phyloP scores from a whole-genome alignment of 2,888 invertebrate genomes.

The Lasioglossum oenotherae region DNA sequence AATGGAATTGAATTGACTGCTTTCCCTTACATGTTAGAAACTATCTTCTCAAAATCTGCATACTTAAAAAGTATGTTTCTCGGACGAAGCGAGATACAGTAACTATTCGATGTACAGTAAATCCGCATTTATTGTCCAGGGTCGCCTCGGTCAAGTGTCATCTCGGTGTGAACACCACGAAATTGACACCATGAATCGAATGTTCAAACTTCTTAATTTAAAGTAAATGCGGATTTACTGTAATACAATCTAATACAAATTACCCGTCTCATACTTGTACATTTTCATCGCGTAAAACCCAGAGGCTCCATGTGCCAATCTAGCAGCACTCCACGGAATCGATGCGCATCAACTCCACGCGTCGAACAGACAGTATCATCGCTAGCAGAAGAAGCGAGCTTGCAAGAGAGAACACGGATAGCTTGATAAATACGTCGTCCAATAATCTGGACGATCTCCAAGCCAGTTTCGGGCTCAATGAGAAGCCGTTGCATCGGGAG shows the following conservation, averaged over 20 bases:
- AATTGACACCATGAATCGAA: too few species aligned
- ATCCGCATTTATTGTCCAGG: too few species aligned
- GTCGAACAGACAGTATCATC: not conserved
- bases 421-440: constrained; percentile 8
- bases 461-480: not conserved
- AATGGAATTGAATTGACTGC: not conserved
- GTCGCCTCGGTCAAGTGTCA: too few species aligned
- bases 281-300: not conserved
- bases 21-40: too few species aligned
- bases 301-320: not conserved
- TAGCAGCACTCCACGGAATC: not conserved
- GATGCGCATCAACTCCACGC: not conserved
- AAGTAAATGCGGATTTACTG: too few species aligned
- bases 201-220: too few species aligned
- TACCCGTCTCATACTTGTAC: not conserved
- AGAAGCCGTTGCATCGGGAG: not conserved
- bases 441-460: constrained; percentile 11
- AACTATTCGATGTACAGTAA: too few species aligned
- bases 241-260: too few species aligned
- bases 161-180: too few species aligned
- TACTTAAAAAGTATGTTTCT: not conserved
- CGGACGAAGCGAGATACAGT: too few species aligned
- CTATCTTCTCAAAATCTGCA: too few species aligned
- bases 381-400: not conserved
- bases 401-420: not conserved